Evolutionary conservation across 2,888 invertebrate species (phyloP), one percentile per base, ranked within the genome.

Genomic region (Poecilobothrus nobilitatus): DNA sequence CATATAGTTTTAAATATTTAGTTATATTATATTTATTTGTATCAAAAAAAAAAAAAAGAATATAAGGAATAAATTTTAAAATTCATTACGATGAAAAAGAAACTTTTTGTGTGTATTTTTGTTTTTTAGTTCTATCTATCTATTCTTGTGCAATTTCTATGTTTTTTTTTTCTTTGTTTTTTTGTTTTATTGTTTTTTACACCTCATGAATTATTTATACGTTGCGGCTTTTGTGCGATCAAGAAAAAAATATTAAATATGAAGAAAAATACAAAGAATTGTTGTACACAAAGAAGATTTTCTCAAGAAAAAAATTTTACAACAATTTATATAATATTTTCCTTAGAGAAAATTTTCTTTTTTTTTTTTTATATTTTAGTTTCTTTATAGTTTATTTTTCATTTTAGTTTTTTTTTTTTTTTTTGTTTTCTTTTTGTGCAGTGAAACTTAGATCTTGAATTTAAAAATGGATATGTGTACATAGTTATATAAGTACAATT

Each of bases 141-240:
- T 41, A 12, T 41, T 41, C 15, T 41, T 41, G 41, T 41, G 9
- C 53, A 10, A 37, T 37, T 37, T 53, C 12, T 12, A 53, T 53
- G 6, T 53, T 53, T 53, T 53, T 53, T 53, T 12, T 53, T 53
- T 53, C 18, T 53, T 18, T 53, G 53, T 53, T n/a, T 41, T 9
- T 41, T 18, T n/a, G 9, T 53, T 53, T 18, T 18, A 18, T 53
- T 53, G 2, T 53, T 53, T 53, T 53, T 53, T 53, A 53, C 53
- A 53, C 53, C 53, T 53, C 53, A 53, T 53, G 53, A 53, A 53
- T 53, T 53, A 53, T 53, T 53, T 53, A 53, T 53, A 53, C 6
- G 53, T 53, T 53, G 53, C 53, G 53, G 53, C 53, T 53, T 53
- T 53, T 53, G 18, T 53, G 53, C 53, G 53, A 53, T 53, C 53